These are phyloP conservation scores for Tridacna gigas DNA, from an alignment of 2,888 invertebrate species.

Conservation along the genomic window DNA sequence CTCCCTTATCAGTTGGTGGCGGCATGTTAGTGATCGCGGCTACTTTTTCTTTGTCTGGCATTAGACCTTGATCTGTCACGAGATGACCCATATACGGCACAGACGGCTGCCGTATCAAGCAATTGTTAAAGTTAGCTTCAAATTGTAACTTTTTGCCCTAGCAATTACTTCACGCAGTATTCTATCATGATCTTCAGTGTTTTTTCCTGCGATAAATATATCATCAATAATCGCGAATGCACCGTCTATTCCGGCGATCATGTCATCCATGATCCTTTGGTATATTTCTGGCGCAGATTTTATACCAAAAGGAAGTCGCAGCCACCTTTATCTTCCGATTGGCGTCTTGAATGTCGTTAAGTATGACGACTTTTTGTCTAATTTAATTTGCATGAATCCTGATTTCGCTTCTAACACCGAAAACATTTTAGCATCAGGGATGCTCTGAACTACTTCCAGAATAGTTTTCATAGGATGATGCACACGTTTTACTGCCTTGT, in stretches of 20 bases:
- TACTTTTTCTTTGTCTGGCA: constrained; percentile 60
- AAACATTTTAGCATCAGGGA: constrained; percentile 64
- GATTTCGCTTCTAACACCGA: constrained; percentile 69
- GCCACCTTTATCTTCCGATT: constrained; percentile 66
- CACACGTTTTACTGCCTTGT: constrained; percentile 63
- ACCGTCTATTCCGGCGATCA: constrained; percentile 54
- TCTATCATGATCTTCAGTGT: constrained; percentile 44
- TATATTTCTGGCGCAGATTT: constrained; percentile 60
- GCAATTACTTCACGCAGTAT: constrained; percentile 51
- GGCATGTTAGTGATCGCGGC: constrained; percentile 63
- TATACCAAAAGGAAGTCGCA: constrained; percentile 67
- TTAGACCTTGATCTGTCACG: constrained; percentile 47
- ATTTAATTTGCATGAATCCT: constrained; percentile 65
- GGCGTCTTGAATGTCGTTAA: constrained; percentile 69
- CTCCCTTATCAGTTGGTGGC: constrained; percentile 61
- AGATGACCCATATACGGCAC: constrained; percentile 56
- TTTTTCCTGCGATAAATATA: constrained; percentile 55
- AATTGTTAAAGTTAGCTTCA: constrained; percentile 55
- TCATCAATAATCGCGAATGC: constrained; percentile 62
- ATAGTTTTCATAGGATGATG: constrained; percentile 69
- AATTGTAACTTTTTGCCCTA: constrained; percentile 52
- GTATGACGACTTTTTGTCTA: constrained; percentile 59
- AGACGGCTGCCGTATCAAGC: constrained; percentile 37
- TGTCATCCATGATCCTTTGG: constrained; percentile 59
- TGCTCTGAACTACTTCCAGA: constrained; percentile 62